Base-by-base conservation (phyloP, 1,140 invertebrate genomes). In the Venustaconcha ellipsiformis region DNA sequence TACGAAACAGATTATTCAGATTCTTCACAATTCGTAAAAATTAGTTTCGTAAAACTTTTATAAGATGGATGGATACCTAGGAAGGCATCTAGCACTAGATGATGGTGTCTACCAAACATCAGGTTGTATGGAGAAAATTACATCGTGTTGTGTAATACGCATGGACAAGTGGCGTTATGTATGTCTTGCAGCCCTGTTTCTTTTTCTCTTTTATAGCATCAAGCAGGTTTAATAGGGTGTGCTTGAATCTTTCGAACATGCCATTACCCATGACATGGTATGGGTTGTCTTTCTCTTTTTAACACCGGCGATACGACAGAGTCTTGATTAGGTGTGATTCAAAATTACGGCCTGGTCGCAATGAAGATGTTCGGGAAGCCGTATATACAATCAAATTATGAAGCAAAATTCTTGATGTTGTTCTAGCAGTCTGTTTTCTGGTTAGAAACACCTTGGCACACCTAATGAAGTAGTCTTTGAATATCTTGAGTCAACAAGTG, bases 221-320 rank as follows among this genome's bases (percentile, higher is more conserved):
- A n/a, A 82, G 72, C 82, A 82, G 80, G n/a, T 68, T 60, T n/a
- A 79, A 55, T 23, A 79, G 67, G 15, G 67, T 74, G 57, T 71
- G 72, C 23, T 79, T 79, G 20, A 79, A 79, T 20, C 78, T 60
- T 58, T 79, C 78, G 6, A 48, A 37, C n/a, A 65, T 58, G 1
- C 76, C 72, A 69, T 81, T 81, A 1, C 70, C 73, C 68, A 67
- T 69, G 6, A 68, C 66, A 57, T 80, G 75, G 23, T 80, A 78
- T 5, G 79, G 2, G 78, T 76, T 17, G 78, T 79, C 5, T 65
- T 11, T 11, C 20, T 63, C 62, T 80, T 71, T 26, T 48, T 5
- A 4, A 77, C 60, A 17, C 74, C 68, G 64, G 58, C 37, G 6
- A 78, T 15, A 26, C 64, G 57, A 64, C 74, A 76, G 0, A 79